phyloP scores from a whole-genome alignment of 1,140 invertebrate genomes.

The Condylostylus longicornis region DNA sequence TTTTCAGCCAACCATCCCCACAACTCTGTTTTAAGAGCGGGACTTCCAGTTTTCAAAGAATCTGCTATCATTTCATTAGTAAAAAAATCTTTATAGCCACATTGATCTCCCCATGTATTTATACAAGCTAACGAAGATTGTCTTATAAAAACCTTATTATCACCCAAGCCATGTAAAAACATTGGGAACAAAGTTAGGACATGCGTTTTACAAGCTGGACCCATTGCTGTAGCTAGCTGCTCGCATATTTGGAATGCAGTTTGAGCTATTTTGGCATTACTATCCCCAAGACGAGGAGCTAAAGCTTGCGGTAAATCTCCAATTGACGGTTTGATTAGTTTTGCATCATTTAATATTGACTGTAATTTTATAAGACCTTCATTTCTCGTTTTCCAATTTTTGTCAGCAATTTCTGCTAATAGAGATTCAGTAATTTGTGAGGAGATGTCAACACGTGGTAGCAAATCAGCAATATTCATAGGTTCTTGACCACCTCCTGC shows the following conservation, averaged over 20 bases:
- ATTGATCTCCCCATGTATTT: slow-evolving; percentile 67
- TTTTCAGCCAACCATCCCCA: slow-evolving; percentile 73
- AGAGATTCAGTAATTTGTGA: slow-evolving; percentile 69
- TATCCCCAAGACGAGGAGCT: slow-evolving; percentile 61
- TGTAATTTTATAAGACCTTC: slow-evolving; percentile 28
- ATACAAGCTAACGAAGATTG: slow-evolving; percentile 62
- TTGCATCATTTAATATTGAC: slow-evolving; percentile 51
- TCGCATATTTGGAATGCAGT: slow-evolving; percentile 68
- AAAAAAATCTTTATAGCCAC: slow-evolving; percentile 67
- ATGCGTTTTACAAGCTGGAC: slow-evolving; percentile 62
- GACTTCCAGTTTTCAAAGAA: slow-evolving; percentile 69
- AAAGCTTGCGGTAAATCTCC: slow-evolving; percentile 70
- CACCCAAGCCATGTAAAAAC: slow-evolving; percentile 56
- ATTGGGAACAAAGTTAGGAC: slow-evolving; percentile 68
- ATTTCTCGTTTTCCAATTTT: slow-evolving; percentile 79
- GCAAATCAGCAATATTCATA: slow-evolving; percentile 46
- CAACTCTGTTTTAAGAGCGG: slow-evolving; percentile 61
- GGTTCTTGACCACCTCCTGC: slow-evolving; percentile 23
- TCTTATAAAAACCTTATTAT: slow-evolving; percentile 60
- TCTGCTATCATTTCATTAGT: slow-evolving; percentile 76
- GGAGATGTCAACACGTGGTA: slow-evolving; percentile 69
- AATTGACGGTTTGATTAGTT: slow-evolving; percentile 65
- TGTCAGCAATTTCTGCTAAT: slow-evolving; percentile 70
- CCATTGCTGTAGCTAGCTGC: slow-evolving; percentile 61
- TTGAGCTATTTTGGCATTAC: slow-evolving; percentile 81